phyloP scores from a whole-genome alignment of 1,140 invertebrate genomes.

The Eupristina koningsbergeri region DNA sequence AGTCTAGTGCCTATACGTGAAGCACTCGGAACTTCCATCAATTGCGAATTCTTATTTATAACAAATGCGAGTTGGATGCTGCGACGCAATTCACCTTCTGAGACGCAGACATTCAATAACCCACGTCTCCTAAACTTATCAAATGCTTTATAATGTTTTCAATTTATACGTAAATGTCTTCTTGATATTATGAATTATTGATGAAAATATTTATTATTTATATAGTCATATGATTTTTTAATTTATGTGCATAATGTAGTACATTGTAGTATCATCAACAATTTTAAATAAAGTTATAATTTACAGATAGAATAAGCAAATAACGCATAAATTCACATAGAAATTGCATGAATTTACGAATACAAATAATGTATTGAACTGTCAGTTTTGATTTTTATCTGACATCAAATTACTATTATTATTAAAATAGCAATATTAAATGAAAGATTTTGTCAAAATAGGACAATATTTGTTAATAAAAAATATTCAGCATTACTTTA shows the following conservation, averaged over 20 bases:
- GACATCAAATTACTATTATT: too few species aligned
- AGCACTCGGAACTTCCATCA: not conserved
- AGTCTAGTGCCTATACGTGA: not conserved
- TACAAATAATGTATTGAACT: too few species aligned
- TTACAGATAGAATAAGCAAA: not conserved
- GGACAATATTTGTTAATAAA: too few species aligned
- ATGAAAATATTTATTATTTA: not conserved
- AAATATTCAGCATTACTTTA: too few species aligned
- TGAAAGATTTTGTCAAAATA: too few species aligned
- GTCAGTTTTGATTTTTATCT: too few species aligned
- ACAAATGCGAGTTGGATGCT: constrained; percentile 48
- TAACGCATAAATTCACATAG: not conserved
- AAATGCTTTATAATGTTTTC: not conserved
- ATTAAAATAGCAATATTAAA: too few species aligned
- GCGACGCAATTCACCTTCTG: constrained; percentile 33
- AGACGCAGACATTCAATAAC: not conserved
- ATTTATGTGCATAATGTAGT: not conserved
- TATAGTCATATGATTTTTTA: not conserved
- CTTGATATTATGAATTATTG: not conserved
- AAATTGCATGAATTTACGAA: too few species aligned
- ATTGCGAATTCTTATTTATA: constrained; percentile 52
- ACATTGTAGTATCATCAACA: not conserved
- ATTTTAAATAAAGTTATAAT: not conserved
- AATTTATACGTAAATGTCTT: not conserved
- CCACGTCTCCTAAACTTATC: not conserved